Conservation (phyloP, 2,797 vertebrate genomes). For the Peromyscus melanophrys region DNA sequence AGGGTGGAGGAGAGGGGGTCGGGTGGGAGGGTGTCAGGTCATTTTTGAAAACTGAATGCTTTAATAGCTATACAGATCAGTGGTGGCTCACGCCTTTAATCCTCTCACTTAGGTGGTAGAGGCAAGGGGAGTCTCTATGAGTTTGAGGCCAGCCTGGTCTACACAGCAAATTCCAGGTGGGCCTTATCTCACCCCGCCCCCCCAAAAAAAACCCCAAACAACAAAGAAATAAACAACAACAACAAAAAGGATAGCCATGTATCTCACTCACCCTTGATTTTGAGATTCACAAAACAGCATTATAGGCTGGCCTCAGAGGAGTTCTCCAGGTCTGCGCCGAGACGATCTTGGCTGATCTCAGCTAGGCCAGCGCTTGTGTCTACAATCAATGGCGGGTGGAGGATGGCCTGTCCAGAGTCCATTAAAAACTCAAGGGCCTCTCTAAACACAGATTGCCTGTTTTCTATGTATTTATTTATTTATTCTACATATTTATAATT, state of each 20-base stretch:
- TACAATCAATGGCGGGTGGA: background rate
- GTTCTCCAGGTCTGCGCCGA: background rate
- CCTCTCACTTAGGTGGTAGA: too few relatives aligned
- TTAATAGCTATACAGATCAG: background rate
- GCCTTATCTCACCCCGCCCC: too few relatives aligned
- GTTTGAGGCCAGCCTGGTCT: background rate
- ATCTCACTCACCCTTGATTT: background rate
- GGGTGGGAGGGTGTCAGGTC: background rate
- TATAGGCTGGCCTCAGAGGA: background rate
- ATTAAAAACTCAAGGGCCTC: background rate
- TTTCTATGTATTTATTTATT: background rate
- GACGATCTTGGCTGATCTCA: background rate
- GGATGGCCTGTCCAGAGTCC: background rate
- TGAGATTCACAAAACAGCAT: background rate
- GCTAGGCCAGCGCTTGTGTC: background rate
- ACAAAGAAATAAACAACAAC: background rate
- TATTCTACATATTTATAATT: background rate
- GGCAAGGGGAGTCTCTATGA: background rate
- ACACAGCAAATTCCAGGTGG: background rate
- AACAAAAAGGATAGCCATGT: background rate
- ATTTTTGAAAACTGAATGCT: background rate
- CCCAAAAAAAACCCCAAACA: too few relatives aligned
- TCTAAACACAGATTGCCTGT: background rate
- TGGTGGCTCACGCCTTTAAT: background rate
- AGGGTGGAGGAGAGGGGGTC: background rate